These are phyloP conservation scores for Phortica variegata DNA, from an alignment of 1,140 invertebrate species.

Conservation along the genomic window DNA sequence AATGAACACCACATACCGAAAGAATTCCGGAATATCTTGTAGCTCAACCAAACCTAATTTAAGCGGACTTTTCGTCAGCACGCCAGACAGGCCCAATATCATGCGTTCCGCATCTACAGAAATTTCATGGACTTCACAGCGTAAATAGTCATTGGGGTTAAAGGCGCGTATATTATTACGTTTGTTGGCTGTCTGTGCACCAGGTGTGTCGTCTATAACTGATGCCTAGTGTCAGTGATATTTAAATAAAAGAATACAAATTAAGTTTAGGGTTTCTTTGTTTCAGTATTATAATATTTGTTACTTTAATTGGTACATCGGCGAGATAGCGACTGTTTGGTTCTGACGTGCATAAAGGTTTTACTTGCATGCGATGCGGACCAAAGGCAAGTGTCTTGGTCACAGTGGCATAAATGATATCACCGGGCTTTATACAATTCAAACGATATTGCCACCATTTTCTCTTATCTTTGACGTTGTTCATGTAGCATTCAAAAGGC, in stretches of 20 bases:
- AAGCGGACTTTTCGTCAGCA: conserved; percentile 67
- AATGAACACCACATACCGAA: conserved; percentile 70
- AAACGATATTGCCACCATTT: conserved; percentile 31
- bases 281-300: too few relatives aligned
- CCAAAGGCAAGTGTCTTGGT: conserved; percentile 65
- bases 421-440: conserved; percentile 67
- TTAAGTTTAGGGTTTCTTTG: too few relatives aligned
- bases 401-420: conserved; percentile 81
- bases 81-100: conserved; percentile 80
- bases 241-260: neutral
- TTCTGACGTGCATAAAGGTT: conserved; percentile 78
- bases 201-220: conserved; percentile 33
- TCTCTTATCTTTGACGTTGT: conserved; percentile 46
- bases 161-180: conserved; percentile 76
- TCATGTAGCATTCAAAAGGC: conserved; percentile 79
- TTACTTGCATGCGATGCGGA: conserved; percentile 73
- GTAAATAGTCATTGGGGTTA: conserved; percentile 79
- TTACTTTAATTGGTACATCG: conserved; percentile 80
- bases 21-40: conserved; percentile 81
- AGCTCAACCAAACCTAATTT: conserved; percentile 80
- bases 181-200: conserved; percentile 62
- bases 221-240: too few relatives aligned
- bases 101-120: conserved; percentile 84
- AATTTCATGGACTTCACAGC: conserved; percentile 85
- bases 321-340: conserved; percentile 75